These are phyloP conservation scores for Catalaphyllia jardinei DNA, from an alignment of 64 coral and sea anemone species.

Conservation along the genomic window DNA sequence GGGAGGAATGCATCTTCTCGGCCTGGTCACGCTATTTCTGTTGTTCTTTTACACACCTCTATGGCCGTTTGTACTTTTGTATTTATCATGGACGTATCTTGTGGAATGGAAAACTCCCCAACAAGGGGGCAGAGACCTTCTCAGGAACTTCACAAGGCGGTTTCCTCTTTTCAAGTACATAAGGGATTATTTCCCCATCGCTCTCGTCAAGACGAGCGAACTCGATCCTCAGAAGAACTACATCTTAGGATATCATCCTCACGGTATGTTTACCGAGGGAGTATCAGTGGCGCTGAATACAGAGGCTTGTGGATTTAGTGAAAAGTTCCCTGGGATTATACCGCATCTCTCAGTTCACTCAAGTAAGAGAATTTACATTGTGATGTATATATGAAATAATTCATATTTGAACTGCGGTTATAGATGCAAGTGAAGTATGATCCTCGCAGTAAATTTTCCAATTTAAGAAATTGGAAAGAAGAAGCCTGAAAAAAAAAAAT, in stretches of 20 bases:
- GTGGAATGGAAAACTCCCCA: constrained; percentile 68
- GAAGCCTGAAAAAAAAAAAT: too few relatives aligned
- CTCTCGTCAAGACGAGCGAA: constrained; percentile 73
- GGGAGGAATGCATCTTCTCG: constrained; percentile 18
- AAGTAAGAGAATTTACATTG: neutral
- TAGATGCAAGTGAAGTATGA: too few relatives aligned
- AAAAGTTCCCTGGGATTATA: constrained; percentile 75
- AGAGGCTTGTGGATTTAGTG: constrained; percentile 68
- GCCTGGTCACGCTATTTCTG: constrained; percentile 24
- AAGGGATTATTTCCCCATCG: constrained; percentile 80
- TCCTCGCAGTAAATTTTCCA: too few relatives aligned
- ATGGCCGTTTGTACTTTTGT: constrained; percentile 48
- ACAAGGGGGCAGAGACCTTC: constrained; percentile 47
- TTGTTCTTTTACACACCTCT: constrained; percentile 51
- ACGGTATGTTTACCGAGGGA: constrained; percentile 58
- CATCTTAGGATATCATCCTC: constrained; percentile 83
- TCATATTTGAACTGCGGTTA: too few relatives aligned
- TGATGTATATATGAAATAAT: too few relatives aligned
- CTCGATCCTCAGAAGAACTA: constrained; percentile 77
- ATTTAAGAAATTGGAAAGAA: too few relatives aligned
- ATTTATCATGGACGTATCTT: constrained; percentile 64
- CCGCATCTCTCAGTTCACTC: constrained; percentile 53
- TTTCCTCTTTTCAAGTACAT: constrained; percentile 66
- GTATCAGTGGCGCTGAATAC: constrained; percentile 53
- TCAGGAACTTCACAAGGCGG: constrained; percentile 39